Evolutionary conservation across 37 sponge, comb jelly and placozoan species (phyloP).

Genomic region (Beroe ovata): DNA sequence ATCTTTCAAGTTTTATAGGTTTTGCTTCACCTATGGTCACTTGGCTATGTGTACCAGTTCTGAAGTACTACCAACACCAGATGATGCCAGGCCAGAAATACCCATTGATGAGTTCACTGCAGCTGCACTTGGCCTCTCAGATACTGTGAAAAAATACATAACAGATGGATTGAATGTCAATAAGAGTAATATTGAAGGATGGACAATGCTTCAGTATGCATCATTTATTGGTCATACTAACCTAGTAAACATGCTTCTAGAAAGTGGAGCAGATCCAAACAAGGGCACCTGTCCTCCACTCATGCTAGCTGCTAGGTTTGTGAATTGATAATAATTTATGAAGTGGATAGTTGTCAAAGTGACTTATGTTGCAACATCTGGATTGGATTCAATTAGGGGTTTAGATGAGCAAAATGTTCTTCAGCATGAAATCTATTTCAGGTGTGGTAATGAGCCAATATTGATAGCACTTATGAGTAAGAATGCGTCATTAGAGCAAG

Average conservation of each 20-base stretch:
- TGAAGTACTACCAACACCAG: conserved; percentile 16
- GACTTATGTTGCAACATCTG: too few species aligned
- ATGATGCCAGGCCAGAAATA: conserved; percentile 42
- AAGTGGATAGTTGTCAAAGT: too few species aligned
- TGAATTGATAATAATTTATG: too few species aligned
- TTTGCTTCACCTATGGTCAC: background rate
- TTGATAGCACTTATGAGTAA: background rate
- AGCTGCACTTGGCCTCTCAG: conserved; percentile 9
- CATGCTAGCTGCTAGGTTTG: background rate
- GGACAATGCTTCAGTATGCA: conserved; percentile 43
- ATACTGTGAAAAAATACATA: background rate
- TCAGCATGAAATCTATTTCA: too few species aligned
- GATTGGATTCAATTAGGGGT: too few species aligned
- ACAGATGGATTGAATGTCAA: background rate
- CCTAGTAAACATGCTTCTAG: background rate
- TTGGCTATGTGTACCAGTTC: background rate
- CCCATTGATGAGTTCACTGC: conserved; percentile 51
- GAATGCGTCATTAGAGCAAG: background rate
- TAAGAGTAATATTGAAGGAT: background rate
- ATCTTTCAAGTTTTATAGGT: too few species aligned
- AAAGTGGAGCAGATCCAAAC: conserved; percentile 18
- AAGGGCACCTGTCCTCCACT: conserved; percentile 5
- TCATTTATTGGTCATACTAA: conserved; percentile 24
- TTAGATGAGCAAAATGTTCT: too few species aligned
- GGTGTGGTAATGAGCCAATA: conserved; percentile 34